Evolutionary conservation across 1,140 invertebrate species (phyloP).

Genomic region (Lasaia peninsularis): DNA sequence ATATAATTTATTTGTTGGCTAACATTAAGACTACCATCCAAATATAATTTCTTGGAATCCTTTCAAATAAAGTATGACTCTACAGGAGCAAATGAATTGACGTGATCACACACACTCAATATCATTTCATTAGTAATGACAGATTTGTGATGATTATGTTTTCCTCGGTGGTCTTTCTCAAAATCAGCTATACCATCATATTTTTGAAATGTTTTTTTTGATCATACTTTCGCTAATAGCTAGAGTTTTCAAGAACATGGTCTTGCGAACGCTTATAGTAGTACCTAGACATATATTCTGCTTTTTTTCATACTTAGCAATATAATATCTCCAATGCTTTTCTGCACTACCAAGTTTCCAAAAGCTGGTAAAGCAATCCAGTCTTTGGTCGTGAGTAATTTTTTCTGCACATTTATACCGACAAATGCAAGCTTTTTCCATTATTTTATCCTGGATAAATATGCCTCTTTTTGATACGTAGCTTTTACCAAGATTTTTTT

Average conservation of each 20-base stretch:
- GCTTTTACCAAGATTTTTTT: slow-evolving; percentile 11
- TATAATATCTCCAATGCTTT: slow-evolving; percentile 17
- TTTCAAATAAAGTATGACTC: slow-evolving; percentile 18
- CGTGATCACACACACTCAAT: slow-evolving; percentile 17
- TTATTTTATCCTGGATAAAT: slow-evolving; percentile 6
- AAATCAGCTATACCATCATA: slow-evolving; percentile 15
- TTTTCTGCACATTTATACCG: slow-evolving; percentile 18
- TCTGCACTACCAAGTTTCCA: slow-evolving; percentile 16
- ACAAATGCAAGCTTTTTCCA: slow-evolving; percentile 4
- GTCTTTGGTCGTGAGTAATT: slow-evolving; percentile 17
- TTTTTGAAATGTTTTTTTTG: slow-evolving; percentile 16
- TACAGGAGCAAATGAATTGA: slow-evolving; percentile 16
- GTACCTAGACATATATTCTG: slow-evolving; percentile 16
- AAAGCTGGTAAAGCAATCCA: slow-evolving; percentile 18
- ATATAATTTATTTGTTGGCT: too few relatives aligned
- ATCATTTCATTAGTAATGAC: slow-evolving; percentile 1
- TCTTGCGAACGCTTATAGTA: slow-evolving; percentile 14
- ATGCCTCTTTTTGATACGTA: background rate
- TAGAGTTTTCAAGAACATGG: slow-evolving; percentile 20
- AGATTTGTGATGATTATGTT: slow-evolving; percentile 10
- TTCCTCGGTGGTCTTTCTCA: slow-evolving; percentile 13
- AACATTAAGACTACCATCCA: too few relatives aligned
- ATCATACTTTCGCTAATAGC: slow-evolving; percentile 17
- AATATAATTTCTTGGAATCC: slow-evolving; percentile 9
- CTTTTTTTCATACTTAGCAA: slow-evolving; percentile 15